Evolutionary conservation across 2,113 vertebrate species (phyloP), one percentile per base, ranked within the genome.

Genomic region (Lycaon pictus): DNA sequence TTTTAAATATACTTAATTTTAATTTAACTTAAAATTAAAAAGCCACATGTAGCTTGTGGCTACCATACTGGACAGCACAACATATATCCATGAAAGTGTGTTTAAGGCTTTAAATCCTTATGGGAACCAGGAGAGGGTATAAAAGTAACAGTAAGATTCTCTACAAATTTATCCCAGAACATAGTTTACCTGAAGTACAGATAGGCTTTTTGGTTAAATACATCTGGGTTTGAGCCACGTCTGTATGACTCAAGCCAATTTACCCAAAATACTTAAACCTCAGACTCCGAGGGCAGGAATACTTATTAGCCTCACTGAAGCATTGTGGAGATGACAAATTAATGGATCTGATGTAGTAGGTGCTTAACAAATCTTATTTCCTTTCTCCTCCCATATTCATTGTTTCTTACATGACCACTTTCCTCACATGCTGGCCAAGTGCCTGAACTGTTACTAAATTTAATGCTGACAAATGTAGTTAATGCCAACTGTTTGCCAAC

Each of bases 391-490:
- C 48, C 16, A 22, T 60, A 87, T 82, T 88, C 65, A 77, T 22
- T 94, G 79, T 72, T 94, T 95, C 53, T 95, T 48, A 93, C 22
- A 56, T 79, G 55, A 88, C 53, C 65, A 67, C 58, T 93, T 91
- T 94, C 85, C 48, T 81, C 90, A 80, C 29, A 74, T 37, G 81
- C 71, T 77, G 79, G 88, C 76, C 71, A 95, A 95, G 27, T 80
- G 71, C 81, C 65, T 65, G 51, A 82, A 58, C 88, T 69, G 67
- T 95, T 95, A 95, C 71, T 90, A 94, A 97, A 94, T 90, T 87
- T 80, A 95, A 93, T 90, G 93, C 9, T 27, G 91, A 93, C 93
- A 94, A 92, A 94, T 67, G 56, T 15, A 93, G 65, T 85, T 93
- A 95, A 88, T 53, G 81, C 48, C 89, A 96, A 63, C 27, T 93